phyloP scores from a whole-genome alignment of 2,797 vertebrate species.

The Amphiprion clarkii region DNA sequence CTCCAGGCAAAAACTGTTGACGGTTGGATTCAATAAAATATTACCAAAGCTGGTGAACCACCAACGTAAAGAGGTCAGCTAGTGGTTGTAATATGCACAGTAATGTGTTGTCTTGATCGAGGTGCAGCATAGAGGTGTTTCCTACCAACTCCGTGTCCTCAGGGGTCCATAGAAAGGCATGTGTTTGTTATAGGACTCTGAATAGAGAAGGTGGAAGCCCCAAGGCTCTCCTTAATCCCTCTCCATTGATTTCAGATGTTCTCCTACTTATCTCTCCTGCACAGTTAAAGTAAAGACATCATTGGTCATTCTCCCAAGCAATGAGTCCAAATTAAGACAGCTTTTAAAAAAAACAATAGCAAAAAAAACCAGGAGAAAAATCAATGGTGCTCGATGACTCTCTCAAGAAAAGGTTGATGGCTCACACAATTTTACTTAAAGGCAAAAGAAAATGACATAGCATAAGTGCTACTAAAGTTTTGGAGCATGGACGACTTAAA shows the following conservation, averaged over 20 bases:
- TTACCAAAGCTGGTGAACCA: conserved; percentile 7
- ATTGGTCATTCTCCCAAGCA: conserved; percentile 60
- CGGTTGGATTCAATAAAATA: conserved; percentile 11
- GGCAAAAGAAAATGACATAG: conserved; percentile 8
- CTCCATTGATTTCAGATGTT: conserved; percentile 72
- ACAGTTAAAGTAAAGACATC: conserved; percentile 58
- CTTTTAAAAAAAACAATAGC: not conserved
- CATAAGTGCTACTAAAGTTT: not conserved
- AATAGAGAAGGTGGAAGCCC: conserved; percentile 50
- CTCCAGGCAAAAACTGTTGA: not conserved
- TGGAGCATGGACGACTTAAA: conserved; percentile 12
- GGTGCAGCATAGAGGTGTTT: conserved; percentile 41
- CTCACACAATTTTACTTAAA: conserved; percentile 10
- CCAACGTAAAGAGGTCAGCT: conserved; percentile 28
- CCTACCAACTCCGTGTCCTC: conserved; percentile 16
- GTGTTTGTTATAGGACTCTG: conserved; percentile 35
- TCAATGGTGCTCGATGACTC: conserved; percentile 35
- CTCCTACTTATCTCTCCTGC: conserved; percentile 61
- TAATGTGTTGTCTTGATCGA: not conserved
- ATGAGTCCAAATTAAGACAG: conserved; percentile 60
- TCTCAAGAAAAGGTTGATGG: conserved; percentile 12
- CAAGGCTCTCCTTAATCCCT: conserved; percentile 57
- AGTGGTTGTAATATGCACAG: conserved; percentile 7
- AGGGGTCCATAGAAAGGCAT: conserved; percentile 15
- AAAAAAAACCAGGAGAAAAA: not conserved